Evolutionary conservation across 2,888 invertebrate species (phyloP).

Genomic region (Drosophila neotestacea): DNA sequence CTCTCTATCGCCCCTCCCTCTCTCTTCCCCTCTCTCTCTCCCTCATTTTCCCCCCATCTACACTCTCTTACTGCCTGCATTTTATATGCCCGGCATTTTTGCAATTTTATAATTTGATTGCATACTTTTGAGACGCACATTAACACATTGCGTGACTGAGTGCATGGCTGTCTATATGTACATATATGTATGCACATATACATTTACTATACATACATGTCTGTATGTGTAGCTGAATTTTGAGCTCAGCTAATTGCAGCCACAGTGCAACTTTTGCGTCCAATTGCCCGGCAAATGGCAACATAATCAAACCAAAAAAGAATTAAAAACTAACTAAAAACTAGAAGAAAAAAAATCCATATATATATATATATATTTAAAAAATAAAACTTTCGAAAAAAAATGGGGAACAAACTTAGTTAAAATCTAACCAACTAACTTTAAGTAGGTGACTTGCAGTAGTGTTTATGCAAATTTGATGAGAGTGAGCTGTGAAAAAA

Average conservation of each 20-base stretch:
- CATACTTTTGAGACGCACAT: slow-evolving; percentile 71
- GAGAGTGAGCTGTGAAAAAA: slow-evolving; percentile 31
- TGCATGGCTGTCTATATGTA: not conserved
- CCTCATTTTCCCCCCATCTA: slow-evolving; percentile 11
- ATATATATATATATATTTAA: too few relatives aligned
- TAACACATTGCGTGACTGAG: slow-evolving; percentile 60
- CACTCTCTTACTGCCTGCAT: slow-evolving; percentile 14
- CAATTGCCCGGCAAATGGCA: slow-evolving; percentile 49
- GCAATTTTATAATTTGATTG: slow-evolving; percentile 74
- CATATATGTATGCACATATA: not conserved
- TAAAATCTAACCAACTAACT: slow-evolving; percentile 34
- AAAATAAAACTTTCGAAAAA: not conserved
- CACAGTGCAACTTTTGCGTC: slow-evolving; percentile 44
- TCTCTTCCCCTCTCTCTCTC: not conserved
- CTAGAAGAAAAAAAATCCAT: not conserved
- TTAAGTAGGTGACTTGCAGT: slow-evolving; percentile 31
- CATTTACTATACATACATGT: not conserved
- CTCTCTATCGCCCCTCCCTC: not conserved
- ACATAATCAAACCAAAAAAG: slow-evolving; percentile 22
- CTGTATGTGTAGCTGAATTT: not conserved
- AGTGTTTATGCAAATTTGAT: slow-evolving; percentile 49
- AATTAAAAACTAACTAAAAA: slow-evolving; percentile 3
- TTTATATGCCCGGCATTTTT: slow-evolving; percentile 60
- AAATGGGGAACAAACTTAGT: slow-evolving; percentile 2
- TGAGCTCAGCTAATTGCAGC: slow-evolving; percentile 44